phyloP scores from a whole-genome alignment of 2,888 invertebrate genomes.

The Syritta pipiens region DNA sequence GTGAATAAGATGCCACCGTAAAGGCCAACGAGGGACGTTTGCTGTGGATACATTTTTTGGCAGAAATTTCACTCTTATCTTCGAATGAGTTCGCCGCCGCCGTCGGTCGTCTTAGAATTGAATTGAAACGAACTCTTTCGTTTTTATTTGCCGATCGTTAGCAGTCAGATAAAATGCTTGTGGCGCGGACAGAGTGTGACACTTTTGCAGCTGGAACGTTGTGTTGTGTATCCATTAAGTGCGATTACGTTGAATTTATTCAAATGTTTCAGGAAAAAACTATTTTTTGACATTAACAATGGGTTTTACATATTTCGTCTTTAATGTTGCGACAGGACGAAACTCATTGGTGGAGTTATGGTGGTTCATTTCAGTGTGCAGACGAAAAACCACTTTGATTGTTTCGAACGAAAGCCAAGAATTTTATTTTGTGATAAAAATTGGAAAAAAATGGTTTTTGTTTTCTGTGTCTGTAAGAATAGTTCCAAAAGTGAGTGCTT shows the following conservation, averaged over 20 bases:
- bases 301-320: too few species aligned
- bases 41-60: slow-evolving; percentile 30
- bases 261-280: slow-evolving; percentile 6
- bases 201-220: slow-evolving; percentile 30
- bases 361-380: too few species aligned
- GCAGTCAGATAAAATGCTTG: not conserved
- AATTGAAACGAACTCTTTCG: not conserved
- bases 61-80: slow-evolving; percentile 17
- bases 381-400: too few species aligned
- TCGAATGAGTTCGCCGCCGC: not conserved
- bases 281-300: too few species aligned
- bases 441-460: too few species aligned
- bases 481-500: too few species aligned
- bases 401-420: too few species aligned
- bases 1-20: slow-evolving; percentile 13
- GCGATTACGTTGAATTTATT: slow-evolving; percentile 44
- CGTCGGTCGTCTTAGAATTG: not conserved
- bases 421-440: too few species aligned
- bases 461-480: too few species aligned
- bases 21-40: slow-evolving; percentile 14
- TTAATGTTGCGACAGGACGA: too few species aligned
- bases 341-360: too few species aligned
- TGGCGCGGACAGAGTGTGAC: not conserved
- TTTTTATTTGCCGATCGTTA: not conserved
- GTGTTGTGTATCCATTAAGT: not conserved